These are phyloP conservation scores for Ariopsis seemanni DNA, from an alignment of 2,113 vertebrate genomes.

Conservation along the genomic window DNA sequence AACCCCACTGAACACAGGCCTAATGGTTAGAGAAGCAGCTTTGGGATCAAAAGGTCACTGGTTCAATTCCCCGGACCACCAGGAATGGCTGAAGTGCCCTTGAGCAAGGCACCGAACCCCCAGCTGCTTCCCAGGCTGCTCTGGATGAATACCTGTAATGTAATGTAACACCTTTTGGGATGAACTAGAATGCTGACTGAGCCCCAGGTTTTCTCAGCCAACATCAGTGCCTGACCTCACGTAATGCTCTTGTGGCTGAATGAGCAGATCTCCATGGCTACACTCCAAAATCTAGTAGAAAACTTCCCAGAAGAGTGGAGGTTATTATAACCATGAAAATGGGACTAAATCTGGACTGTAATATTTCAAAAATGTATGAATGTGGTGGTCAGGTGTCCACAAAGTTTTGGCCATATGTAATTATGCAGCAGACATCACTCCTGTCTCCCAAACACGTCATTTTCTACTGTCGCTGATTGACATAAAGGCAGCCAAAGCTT, in stretches of 20 bases:
- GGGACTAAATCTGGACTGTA: not conserved
- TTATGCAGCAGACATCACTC: not conserved
- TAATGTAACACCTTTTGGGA: not conserved
- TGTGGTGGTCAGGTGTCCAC: not conserved
- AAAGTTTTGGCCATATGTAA: no score
- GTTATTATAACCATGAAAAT: not conserved
- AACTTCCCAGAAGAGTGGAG: not conserved
- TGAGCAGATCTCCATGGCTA: not conserved
- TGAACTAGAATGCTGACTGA: not conserved
- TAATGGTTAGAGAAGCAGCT: no score
- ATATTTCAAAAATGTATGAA: not conserved
- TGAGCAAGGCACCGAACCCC: no score
- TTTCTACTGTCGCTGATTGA: not conserved
- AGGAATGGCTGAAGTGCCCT: no score
- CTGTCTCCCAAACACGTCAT: not conserved
- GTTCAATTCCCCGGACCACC: no score
- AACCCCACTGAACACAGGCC: not conserved
- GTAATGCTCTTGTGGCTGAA: not conserved
- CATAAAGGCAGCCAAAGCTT: not conserved
- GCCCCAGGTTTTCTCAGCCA: not conserved
- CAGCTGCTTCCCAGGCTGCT: no score
- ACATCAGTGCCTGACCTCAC: not conserved
- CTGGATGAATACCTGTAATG: no score
- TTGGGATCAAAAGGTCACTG: no score
- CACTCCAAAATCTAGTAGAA: not conserved